Percentiles rank a stretch among this genome's conserved stretches.
Evolutionary conservation across 2,888 invertebrate genomes (phyloP).

Genomic region (Ectemnius continuus): DNA sequence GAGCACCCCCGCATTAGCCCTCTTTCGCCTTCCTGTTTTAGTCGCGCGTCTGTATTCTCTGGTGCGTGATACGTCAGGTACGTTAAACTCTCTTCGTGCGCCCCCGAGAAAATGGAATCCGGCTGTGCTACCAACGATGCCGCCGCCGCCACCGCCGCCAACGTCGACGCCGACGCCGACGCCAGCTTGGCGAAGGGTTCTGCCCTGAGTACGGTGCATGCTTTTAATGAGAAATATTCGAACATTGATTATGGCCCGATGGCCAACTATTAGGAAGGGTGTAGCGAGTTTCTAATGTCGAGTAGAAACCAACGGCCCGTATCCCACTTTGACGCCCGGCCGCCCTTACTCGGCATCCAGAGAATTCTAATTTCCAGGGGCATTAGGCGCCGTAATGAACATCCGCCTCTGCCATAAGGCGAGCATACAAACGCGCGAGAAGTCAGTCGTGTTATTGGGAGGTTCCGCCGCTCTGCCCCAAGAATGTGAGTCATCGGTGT

Average conservation of each 20-base stretch:
- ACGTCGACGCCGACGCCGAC: neutral
- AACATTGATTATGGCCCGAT: neutral
- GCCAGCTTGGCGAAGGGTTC: neutral
- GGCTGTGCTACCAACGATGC: neutral
- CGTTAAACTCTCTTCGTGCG: neutral
- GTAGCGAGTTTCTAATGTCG: neutral
- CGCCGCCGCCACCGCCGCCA: neutral
- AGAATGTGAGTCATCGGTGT: constrained; percentile 47
- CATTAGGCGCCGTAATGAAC: constrained; percentile 58
- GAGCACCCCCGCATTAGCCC: constrained; percentile 20
- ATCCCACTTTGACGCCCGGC: constrained; percentile 38
- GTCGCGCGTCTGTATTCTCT: constrained; percentile 9
- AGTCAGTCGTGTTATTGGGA: constrained; percentile 57
- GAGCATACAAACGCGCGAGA: constrained; percentile 39
- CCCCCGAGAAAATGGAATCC: neutral
- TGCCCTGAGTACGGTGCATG: neutral
- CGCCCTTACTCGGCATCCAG: constrained; percentile 37
- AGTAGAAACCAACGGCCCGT: constrained; percentile 17
- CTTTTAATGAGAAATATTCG: neutral
- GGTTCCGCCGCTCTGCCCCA: constrained; percentile 41
- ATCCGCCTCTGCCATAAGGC: constrained; percentile 61
- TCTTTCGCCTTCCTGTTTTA: neutral
- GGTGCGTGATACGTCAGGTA: neutral
- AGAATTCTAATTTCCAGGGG: constrained; percentile 61
- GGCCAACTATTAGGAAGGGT: neutral